Evolutionary conservation across 2,888 invertebrate genomes (phyloP), one percentile per base, ranked within the genome.

Genomic region (Adelognathus sp.): DNA sequence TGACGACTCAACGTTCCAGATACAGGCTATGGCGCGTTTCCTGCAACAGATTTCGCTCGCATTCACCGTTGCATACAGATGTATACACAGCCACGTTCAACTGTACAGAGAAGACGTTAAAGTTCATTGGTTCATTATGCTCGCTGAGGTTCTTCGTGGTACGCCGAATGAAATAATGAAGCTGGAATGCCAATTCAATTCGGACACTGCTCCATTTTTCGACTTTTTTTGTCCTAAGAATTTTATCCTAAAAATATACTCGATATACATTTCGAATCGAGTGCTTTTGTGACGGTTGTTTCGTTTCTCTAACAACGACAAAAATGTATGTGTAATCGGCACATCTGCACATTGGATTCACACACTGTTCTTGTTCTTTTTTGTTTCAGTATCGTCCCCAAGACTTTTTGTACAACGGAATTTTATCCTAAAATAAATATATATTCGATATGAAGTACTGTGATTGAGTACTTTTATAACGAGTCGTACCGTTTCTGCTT

Each of bases 71-170:
- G 21, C n/a, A n/a, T 24, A 9, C 46, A 46, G 24, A 0, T 16
- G 16, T n/a, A n/a, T n/a, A 33, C 60, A 18, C 27, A 2, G 27
- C 16, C 39, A 31, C 39, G 33, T 46, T 46, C 1, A 11, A 27
- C 44, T n/a, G n/a, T 33, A 4, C 61, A 27, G 21, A 33, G 33
- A 14, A 31, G 50, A 18, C 36, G 50, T 41, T 76, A 58, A 66
- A 41, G 64, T 60, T 70, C 58, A 70, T 70, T 70, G 64, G 58
- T 67, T 67, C 52, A 75, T 66, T 31, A 60, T 63, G n/a, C 56
- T 41, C 58, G 50, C 7, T 36, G 64, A 64, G 50, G 7, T 64
- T 50, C 41, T 7, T 46, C 67, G 33, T 11, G 33, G 11, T 5
- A 6, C n/a, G 29, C 16, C 9, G 7, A 31, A 18, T 31, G 7